A percentile compares a stretch with the other conserved stretches of the same genome.
phyloP scores from a whole-genome alignment of 2,888 invertebrate genomes.

The Trichopoda pennipes region DNA sequence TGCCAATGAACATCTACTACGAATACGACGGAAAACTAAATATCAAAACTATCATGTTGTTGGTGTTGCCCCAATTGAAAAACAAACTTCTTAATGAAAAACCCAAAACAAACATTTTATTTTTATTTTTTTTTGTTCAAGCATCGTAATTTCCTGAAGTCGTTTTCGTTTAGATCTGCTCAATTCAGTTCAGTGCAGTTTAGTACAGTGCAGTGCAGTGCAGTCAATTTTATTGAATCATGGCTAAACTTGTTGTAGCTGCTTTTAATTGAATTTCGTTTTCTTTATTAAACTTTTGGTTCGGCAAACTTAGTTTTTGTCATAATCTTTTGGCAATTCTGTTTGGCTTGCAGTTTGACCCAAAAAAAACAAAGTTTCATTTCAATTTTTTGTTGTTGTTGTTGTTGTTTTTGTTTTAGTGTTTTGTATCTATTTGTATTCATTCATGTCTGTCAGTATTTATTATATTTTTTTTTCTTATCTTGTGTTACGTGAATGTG shows the following conservation, averaged over 20 bases:
- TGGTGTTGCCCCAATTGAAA: no score
- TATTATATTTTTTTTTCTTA: slow-evolving; percentile 36
- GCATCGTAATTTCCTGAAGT: slow-evolving; percentile 22
- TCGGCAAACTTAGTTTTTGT: slow-evolving; percentile 38
- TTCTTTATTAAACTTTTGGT: slow-evolving; percentile 28
- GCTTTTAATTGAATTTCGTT: slow-evolving; percentile 37
- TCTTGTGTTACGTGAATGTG: slow-evolving; percentile 30
- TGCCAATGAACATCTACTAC: no score
- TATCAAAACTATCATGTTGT: no score
- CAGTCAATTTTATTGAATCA: slow-evolving; percentile 34
- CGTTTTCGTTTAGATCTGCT: neutral
- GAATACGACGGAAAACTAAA: no score
- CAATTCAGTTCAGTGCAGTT: neutral
- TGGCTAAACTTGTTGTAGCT: slow-evolving; percentile 48
- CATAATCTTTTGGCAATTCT: slow-evolving; percentile 57
- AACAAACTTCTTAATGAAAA: no score
- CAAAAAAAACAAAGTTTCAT: slow-evolving; percentile 44
- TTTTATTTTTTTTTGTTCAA: neutral
- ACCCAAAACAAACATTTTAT: no score
- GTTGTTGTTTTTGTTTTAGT: slow-evolving; percentile 2
- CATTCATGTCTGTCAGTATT: slow-evolving; percentile 15
- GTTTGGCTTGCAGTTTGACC: slow-evolving; percentile 58
- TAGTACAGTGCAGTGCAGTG: neutral
- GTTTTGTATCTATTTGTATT: slow-evolving; percentile 49
- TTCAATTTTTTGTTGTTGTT: slow-evolving; percentile 33